phyloP scores from a whole-genome alignment of 1,140 invertebrate species.

The Trichonephila clavata region DNA sequence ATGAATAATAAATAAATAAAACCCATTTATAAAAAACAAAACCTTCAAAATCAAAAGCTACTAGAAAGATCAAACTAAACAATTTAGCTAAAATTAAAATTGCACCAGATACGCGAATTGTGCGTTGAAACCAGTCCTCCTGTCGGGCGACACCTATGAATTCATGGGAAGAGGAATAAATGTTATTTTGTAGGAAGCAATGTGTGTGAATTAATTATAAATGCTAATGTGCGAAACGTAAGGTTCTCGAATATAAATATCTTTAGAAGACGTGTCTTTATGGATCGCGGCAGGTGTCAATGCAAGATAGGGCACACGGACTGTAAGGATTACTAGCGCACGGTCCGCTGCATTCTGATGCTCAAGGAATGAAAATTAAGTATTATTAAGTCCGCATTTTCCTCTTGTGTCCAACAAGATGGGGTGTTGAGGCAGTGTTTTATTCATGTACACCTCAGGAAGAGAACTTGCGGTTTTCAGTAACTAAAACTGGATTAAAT shows the following conservation, averaged over 20 bases:
- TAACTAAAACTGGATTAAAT: no score
- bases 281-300: slow-evolving; percentile 18
- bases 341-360: background rate
- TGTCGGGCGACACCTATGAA: no score
- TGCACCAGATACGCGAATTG: no score
- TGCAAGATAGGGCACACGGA: slow-evolving; percentile 2
- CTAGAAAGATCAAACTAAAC: no score
- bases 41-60: no score
- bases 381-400: background rate
- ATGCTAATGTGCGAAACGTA: background rate
- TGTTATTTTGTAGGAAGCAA: background rate
- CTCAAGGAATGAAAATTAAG: background rate
- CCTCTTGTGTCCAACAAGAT: background rate
- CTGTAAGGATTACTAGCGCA: background rate
- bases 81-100: no score
- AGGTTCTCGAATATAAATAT: background rate
- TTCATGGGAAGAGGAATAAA: background rate
- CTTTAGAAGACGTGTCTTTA: background rate
- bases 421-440: no score
- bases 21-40: no score
- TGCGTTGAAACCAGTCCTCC: no score
- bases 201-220: background rate
- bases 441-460: no score
- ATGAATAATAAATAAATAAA: no score
- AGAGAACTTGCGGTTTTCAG: no score